These are phyloP conservation scores for Eupithecia vulgata DNA, from an alignment of 2,888 invertebrate species.

Conservation along the genomic window DNA sequence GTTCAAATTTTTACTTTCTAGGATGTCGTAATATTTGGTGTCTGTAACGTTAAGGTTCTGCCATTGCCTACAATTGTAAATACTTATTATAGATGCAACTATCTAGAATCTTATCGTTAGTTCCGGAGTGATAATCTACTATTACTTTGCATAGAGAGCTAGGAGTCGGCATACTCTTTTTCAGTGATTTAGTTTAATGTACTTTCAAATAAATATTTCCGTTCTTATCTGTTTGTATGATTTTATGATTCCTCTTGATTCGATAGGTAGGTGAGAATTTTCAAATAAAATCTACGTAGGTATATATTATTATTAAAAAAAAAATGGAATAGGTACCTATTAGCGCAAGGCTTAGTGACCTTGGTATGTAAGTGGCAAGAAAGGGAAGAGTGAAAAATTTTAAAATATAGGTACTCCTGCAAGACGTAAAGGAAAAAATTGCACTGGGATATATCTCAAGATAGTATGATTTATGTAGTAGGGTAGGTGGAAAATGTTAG, in stretches of 20 bases:
- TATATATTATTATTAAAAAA: too few relatives aligned
- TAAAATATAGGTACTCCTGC: background rate
- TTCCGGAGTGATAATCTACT: conserved; percentile 68
- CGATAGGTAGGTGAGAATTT: background rate
- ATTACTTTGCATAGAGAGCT: conserved; percentile 68
- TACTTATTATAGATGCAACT: conserved; percentile 57
- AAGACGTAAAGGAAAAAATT: background rate
- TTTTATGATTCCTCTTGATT: conserved; percentile 10
- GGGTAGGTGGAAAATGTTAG: too few relatives aligned
- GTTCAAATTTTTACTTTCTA: conserved; percentile 52
- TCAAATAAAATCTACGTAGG: background rate
- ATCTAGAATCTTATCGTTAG: conserved; percentile 62
- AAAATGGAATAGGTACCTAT: too few relatives aligned
- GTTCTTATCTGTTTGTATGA: conserved; percentile 52
- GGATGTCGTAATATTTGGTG: conserved; percentile 61
- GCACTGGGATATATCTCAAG: too few relatives aligned
- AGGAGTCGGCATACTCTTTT: conserved; percentile 69
- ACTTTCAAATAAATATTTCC: conserved; percentile 77
- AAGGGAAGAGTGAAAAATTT: background rate
- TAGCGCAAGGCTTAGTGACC: background rate
- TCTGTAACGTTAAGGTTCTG: conserved; percentile 72
- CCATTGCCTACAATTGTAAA: conserved; percentile 71
- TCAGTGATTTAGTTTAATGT: conserved; percentile 74
- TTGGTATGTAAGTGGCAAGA: background rate
- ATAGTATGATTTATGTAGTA: too few relatives aligned